Evolutionary conservation across 2,113 vertebrate species (phyloP).

Genomic region (Pedionomus torquatus): DNA sequence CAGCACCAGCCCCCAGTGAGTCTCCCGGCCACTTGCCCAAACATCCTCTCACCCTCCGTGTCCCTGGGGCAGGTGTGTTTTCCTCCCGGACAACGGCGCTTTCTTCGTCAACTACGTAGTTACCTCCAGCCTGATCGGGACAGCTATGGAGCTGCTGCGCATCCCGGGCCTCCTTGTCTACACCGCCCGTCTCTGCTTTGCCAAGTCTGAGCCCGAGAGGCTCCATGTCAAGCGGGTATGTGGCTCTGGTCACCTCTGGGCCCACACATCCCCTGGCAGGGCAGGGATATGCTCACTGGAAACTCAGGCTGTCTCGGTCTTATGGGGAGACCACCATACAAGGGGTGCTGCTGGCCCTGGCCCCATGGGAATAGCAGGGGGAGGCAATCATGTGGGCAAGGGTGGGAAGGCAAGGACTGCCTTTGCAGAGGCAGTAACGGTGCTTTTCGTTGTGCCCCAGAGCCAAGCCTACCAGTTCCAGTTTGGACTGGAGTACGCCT

Average conservation of each 20-base stretch:
- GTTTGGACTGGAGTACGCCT: constrained; percentile 94
- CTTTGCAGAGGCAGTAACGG: not conserved
- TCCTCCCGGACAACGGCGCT: constrained; percentile 94
- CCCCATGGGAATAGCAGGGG: not conserved
- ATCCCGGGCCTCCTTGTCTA: constrained; percentile 88
- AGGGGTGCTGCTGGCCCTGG: not conserved
- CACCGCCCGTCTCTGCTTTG: constrained; percentile 87
- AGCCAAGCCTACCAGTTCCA: constrained; percentile 95
- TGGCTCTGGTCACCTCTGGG: not conserved
- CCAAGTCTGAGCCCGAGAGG: constrained; percentile 90
- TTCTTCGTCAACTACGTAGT: constrained; percentile 97
- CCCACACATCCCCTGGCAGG: rapidly evolving
- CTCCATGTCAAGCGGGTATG: constrained; percentile 90
- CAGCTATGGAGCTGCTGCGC: constrained; percentile 90
- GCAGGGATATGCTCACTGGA: rapidly evolving
- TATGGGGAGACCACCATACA: not conserved
- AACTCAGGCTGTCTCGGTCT: not conserved
- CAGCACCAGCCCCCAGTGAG: rapidly evolving
- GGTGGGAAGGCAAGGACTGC: not conserved
- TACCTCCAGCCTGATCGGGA: constrained; percentile 90
- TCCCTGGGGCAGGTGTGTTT: constrained; percentile 85
- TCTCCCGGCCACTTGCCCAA: rapidly evolving
- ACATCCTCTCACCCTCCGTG: not conserved
- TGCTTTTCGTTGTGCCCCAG: constrained; percentile 66
- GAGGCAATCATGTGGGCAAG: not conserved